These are phyloP conservation scores for Drosophila ercepeae DNA, from an alignment of 1,140 invertebrate species.

Conservation along the genomic window DNA sequence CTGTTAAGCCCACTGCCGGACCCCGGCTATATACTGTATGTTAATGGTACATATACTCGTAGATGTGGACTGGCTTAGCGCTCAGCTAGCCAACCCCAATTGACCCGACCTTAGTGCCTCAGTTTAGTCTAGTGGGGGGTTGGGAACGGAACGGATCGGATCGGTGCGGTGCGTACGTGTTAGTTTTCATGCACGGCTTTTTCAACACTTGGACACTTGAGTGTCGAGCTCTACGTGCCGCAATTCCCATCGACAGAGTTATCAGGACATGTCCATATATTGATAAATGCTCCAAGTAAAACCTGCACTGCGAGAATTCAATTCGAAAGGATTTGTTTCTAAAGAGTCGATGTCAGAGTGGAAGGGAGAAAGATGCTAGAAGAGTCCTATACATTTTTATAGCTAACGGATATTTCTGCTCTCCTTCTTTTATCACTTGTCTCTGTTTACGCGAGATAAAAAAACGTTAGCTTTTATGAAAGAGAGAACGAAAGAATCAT, in stretches of 20 bases:
- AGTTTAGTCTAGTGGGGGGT: conserved; percentile 24
- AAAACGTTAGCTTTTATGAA: too few relatives aligned
- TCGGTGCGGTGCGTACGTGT: conserved; percentile 65
- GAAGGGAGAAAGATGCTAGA: too few relatives aligned
- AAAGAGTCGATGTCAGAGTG: too few relatives aligned
- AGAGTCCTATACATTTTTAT: too few relatives aligned
- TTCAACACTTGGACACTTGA: conserved; percentile 76
- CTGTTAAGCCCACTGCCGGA: conserved; percentile 24
- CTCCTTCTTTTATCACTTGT: too few relatives aligned
- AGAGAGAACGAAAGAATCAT: too few relatives aligned
- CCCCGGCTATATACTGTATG: not conserved
- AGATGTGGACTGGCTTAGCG: conserved; percentile 40
- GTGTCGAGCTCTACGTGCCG: conserved; percentile 62
- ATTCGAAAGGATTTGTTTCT: not conserved
- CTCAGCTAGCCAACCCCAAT: conserved; percentile 6
- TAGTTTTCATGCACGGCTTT: conserved; percentile 66
- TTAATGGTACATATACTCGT: not conserved
- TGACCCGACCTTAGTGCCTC: not conserved
- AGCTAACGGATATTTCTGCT: too few relatives aligned
- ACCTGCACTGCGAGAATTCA: conserved; percentile 6
- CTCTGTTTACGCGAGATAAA: too few relatives aligned
- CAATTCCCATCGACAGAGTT: conserved; percentile 72
- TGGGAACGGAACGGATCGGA: not conserved
- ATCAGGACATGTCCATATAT: conserved; percentile 71
- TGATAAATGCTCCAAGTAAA: conserved; percentile 69